A percentile compares a stretch with the other conserved stretches of the same genome.
Conservation (phyloP, 2,797 vertebrate genomes). For the Coccyzus lansbergi region DNA sequence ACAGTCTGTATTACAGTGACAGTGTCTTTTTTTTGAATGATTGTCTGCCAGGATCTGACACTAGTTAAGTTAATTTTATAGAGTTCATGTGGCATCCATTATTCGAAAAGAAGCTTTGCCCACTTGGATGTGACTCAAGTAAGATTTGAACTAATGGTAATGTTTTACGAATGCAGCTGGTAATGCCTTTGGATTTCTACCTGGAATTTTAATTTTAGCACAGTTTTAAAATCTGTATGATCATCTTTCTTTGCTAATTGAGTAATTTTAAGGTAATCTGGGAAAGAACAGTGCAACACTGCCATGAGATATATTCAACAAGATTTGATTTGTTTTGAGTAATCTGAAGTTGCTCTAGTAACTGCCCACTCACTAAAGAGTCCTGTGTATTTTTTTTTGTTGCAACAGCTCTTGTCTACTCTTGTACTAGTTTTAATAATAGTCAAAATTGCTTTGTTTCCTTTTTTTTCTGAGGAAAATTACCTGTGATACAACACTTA, state of each 20-base stretch:
- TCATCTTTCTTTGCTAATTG: background rate
- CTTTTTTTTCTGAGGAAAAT: background rate
- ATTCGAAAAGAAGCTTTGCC: background rate
- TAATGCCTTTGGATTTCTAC: background rate
- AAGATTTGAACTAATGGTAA: background rate
- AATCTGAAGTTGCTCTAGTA: background rate
- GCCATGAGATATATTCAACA: background rate
- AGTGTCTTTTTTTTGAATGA: background rate
- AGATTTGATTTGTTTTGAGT: background rate
- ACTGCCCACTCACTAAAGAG: background rate
- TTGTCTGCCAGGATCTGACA: background rate
- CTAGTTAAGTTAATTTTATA: background rate
- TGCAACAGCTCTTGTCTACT: background rate
- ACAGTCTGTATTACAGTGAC: background rate
- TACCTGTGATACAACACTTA: background rate
- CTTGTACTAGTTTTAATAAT: background rate
- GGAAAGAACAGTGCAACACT: fast-evolving
- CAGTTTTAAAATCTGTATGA: background rate
- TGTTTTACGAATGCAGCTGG: background rate
- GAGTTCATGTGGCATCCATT: background rate
- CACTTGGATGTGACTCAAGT: background rate
- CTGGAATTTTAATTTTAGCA: background rate
- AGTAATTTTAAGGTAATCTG: background rate
- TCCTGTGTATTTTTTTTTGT: background rate
- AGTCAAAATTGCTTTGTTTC: background rate